phyloP scores from a whole-genome alignment of 2,113 vertebrate species.

The Trematomus loennbergii region DNA sequence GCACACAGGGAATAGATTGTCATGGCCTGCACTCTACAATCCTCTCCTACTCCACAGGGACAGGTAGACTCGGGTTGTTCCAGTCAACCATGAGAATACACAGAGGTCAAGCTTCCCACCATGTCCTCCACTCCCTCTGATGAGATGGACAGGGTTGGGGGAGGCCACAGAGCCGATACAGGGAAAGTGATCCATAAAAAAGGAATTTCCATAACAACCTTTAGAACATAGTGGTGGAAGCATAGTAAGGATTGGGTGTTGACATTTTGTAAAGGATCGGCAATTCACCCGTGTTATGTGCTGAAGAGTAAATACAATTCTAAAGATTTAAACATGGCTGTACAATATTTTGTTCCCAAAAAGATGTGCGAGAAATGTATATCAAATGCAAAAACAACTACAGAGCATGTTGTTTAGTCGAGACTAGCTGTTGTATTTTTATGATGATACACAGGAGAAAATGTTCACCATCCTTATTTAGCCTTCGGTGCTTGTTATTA shows the following conservation, averaged over 20 bases:
- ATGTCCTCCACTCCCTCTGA: constrained; percentile 46
- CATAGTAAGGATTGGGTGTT: background rate
- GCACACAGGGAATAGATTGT: constrained; percentile 72
- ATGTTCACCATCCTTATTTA: background rate
- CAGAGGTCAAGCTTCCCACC: constrained; percentile 69
- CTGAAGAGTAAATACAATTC: background rate
- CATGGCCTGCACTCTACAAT: constrained; percentile 68
- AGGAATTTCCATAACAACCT: constrained; percentile 27
- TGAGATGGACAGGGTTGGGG: constrained; percentile 50
- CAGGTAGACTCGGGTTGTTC: constrained; percentile 67
- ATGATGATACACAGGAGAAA: background rate
- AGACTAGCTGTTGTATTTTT: too few relatives aligned
- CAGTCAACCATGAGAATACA: constrained; percentile 76
- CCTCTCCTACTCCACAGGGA: constrained; percentile 70
- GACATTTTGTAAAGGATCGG: constrained; percentile 6
- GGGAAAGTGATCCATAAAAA: constrained; percentile 45
- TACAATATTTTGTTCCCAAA: background rate
- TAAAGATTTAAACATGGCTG: background rate
- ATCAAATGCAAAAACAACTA: background rate
- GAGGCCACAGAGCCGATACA: constrained; percentile 33
- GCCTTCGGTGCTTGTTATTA: background rate
- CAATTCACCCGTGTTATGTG: background rate
- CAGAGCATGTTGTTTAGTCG: background rate
- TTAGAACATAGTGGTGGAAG: background rate
- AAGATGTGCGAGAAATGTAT: background rate